phyloP scores from a whole-genome alignment of 2,888 invertebrate species.

The Tetragonisca angustula region DNA sequence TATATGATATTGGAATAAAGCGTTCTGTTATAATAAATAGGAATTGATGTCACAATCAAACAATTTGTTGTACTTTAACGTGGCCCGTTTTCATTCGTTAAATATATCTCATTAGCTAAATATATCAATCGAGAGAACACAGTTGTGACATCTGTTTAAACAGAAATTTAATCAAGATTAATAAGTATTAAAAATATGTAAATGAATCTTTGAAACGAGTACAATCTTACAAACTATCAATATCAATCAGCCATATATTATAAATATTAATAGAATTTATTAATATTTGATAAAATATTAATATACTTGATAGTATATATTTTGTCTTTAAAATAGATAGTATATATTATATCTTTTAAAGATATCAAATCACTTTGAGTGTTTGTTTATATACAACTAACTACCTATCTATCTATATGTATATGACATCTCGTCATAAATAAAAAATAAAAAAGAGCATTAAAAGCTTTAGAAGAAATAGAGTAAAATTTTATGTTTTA shows the following conservation, averaged over 20 bases:
- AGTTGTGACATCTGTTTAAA: slow-evolving; percentile 38
- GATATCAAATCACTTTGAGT: background rate
- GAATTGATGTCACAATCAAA: slow-evolving; percentile 59
- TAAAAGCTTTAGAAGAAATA: background rate
- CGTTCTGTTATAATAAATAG: slow-evolving; percentile 54
- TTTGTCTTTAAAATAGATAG: too few species aligned
- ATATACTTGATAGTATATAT: too few species aligned
- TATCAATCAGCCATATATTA: background rate
- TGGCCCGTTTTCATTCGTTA: slow-evolving; percentile 63
- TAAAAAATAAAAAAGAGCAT: too few species aligned
- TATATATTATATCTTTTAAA: background rate
- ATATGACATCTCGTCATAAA: background rate
- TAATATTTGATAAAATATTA: background rate
- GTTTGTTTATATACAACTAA: too few species aligned
- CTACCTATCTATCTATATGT: too few species aligned
- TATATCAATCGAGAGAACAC: slow-evolving; percentile 56
- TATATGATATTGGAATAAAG: slow-evolving; percentile 6
- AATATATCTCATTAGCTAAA: slow-evolving; percentile 64
- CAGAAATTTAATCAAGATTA: slow-evolving; percentile 4
- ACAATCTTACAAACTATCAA: background rate
- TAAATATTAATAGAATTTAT: background rate
- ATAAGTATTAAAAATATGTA: background rate
- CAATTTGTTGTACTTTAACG: slow-evolving; percentile 61
- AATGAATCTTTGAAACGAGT: background rate
- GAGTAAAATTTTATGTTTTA: background rate